Evolutionary conservation across 2,888 invertebrate genomes (phyloP).

Genomic region (Chrysotoxum bicinctum): DNA sequence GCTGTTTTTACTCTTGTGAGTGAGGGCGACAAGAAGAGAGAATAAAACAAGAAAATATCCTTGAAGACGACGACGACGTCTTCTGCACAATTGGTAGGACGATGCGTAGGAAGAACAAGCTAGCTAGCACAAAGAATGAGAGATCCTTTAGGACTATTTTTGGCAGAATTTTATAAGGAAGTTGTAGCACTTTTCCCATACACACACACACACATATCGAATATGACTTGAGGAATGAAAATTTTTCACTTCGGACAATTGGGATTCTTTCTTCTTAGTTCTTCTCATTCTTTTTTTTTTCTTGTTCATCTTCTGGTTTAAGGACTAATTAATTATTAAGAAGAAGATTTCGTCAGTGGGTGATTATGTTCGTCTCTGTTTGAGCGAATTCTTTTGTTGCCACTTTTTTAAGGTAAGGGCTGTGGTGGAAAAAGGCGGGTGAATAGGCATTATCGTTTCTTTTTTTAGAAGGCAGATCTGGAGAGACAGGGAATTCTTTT

Average conservation of each 20-base stretch:
- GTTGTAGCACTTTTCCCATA: background rate
- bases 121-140: background rate
- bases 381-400: slow-evolving; percentile 60
- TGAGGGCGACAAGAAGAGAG: slow-evolving; percentile 3
- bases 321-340: slow-evolving; percentile 70
- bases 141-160: slow-evolving; percentile 11
- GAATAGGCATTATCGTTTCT: background rate
- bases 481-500: slow-evolving; percentile 2
- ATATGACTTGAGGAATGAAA: slow-evolving; percentile 37
- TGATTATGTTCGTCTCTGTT: slow-evolving; percentile 18
- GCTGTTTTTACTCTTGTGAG: slow-evolving; percentile 17
- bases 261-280: background rate
- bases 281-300: background rate
- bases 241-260: slow-evolving; percentile 36
- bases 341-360: slow-evolving; percentile 61
- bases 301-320: background rate
- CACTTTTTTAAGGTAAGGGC: background rate
- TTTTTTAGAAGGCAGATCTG: slow-evolving; percentile 8
- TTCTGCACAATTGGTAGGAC: slow-evolving; percentile 31
- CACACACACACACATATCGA: background rate
- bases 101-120: slow-evolving; percentile 44
- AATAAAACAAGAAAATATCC: slow-evolving; percentile 34
- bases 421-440: background rate
- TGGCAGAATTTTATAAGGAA: background rate
- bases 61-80: slow-evolving; percentile 57